A percentile compares a stretch with the other conserved stretches of the same genome.
Evolutionary conservation across 2,113 vertebrate genomes (phyloP).

Genomic region (Mus pahari): DNA sequence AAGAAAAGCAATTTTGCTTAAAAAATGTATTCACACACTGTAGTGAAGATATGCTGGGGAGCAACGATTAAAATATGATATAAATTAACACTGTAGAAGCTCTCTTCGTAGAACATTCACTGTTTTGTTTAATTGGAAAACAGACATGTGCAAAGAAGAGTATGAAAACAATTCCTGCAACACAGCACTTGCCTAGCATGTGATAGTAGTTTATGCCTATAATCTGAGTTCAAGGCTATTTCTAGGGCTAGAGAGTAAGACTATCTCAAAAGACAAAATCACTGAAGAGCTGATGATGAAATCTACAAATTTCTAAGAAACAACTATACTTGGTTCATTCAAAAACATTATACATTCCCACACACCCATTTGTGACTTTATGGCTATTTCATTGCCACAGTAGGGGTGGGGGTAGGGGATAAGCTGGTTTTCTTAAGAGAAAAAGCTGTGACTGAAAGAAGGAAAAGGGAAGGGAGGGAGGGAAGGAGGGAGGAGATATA

Average conservation of each 20-base stretch:
- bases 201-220: not conserved
- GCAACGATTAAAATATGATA: not conserved
- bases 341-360: not conserved
- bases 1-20: conserved; percentile 46
- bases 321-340: not conserved
- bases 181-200: not conserved
- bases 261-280: not conserved
- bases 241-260: not conserved
- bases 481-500: not conserved
- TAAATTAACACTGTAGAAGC: conserved; percentile 49
- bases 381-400: conserved; percentile 26
- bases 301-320: not conserved
- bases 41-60: not conserved
- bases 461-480: not conserved
- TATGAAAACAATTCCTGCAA: not conserved
- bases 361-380: not conserved
- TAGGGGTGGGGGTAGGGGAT: accelerated
- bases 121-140: not conserved
- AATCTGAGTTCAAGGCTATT: not conserved
- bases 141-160: not conserved
- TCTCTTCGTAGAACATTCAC: conserved; percentile 25
- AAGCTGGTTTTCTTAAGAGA: not conserved
- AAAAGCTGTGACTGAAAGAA: not conserved
- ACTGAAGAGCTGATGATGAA: not conserved
- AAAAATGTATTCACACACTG: conserved; percentile 24